Evolutionary conservation across 2,888 invertebrate genomes (phyloP).

Genomic region (Sphaerophoria rueppellii): DNA sequence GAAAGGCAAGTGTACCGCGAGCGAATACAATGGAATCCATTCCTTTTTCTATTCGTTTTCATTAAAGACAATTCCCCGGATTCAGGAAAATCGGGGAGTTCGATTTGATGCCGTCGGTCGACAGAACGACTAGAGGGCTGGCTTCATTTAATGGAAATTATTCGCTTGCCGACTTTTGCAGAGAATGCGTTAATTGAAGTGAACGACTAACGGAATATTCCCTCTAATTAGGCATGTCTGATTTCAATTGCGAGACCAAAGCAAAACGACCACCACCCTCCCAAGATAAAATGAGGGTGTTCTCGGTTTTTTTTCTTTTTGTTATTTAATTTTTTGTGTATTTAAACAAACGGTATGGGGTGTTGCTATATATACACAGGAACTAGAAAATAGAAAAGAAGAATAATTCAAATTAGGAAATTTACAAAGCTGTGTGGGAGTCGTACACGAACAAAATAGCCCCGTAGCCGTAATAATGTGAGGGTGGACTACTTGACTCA

Average conservation of each 20-base stretch:
- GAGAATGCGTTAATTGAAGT: constrained; percentile 72
- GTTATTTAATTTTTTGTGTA: constrained; percentile 2
- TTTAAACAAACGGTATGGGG: background rate
- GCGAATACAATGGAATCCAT: constrained; percentile 48
- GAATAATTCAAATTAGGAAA: constrained; percentile 70
- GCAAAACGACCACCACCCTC: constrained; percentile 65
- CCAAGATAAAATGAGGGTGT: constrained; percentile 55
- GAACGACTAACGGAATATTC: constrained; percentile 66
- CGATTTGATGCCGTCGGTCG: constrained; percentile 38
- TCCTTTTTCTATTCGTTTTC: constrained; percentile 58
- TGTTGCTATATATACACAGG: constrained; percentile 30
- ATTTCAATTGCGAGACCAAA: constrained; percentile 64
- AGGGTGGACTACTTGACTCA: constrained; percentile 69
- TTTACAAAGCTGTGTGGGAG: constrained; percentile 55
- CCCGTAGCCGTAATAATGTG: constrained; percentile 23
- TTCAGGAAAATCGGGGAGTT: constrained; percentile 43
- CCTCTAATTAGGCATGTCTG: constrained; percentile 73
- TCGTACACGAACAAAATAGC: constrained; percentile 15
- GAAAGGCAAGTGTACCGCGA: background rate
- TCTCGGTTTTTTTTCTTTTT: constrained; percentile 6
- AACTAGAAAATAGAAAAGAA: constrained; percentile 64
- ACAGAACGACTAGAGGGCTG: constrained; percentile 21
- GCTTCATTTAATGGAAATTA: constrained; percentile 63
- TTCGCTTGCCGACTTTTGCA: constrained; percentile 41
- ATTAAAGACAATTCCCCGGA: constrained; percentile 64